These are phyloP conservation scores for Drosophila nigrodunni DNA, from an alignment of 1,140 invertebrate genomes.

Conservation along the genomic window DNA sequence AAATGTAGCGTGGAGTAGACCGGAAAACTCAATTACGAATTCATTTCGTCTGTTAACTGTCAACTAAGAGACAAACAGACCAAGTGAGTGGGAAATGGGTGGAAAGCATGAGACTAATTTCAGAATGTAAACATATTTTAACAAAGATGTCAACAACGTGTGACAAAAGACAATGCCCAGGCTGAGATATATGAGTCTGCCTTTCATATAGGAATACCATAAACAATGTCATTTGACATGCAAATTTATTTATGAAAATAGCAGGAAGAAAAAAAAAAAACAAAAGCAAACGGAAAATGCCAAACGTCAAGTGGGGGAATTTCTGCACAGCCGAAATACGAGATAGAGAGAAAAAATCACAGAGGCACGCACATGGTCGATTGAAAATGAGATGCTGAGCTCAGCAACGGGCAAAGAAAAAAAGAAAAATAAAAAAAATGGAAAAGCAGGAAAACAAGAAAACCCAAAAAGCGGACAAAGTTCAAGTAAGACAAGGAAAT, in stretches of 20 bases:
- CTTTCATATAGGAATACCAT: conserved; percentile 78
- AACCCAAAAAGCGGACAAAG: conserved; percentile 40
- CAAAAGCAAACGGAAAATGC: conserved; percentile 51
- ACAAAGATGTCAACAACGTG: conserved; percentile 82
- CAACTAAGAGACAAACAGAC: conserved; percentile 57
- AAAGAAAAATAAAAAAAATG: conserved; percentile 23
- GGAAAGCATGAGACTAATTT: conserved; percentile 66
- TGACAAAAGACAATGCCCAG: conserved; percentile 51
- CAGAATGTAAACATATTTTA: conserved; percentile 82
- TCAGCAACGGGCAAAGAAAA: conserved; percentile 55
- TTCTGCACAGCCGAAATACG: conserved; percentile 16
- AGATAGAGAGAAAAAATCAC: conserved; percentile 64
- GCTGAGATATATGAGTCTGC: conserved; percentile 63
- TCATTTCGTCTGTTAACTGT: conserved; percentile 78
- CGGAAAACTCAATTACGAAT: conserved; percentile 80
- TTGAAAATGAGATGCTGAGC: conserved; percentile 77
- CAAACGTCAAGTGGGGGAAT: conserved; percentile 13
- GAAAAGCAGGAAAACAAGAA: conserved; percentile 38
- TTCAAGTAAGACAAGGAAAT: conserved; percentile 56
- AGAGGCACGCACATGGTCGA: conserved; percentile 55
- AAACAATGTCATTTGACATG: conserved; percentile 83
- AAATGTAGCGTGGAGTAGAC: conserved; percentile 45
- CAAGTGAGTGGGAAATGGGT: conserved; percentile 10
- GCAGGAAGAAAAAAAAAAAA: conserved; percentile 64
- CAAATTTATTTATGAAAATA: conserved; percentile 84